Percentiles rank a stretch among this genome's conserved stretches.
Evolutionary conservation across 2,888 invertebrate genomes (phyloP).

Genomic region (Himalopsyche japonica): DNA sequence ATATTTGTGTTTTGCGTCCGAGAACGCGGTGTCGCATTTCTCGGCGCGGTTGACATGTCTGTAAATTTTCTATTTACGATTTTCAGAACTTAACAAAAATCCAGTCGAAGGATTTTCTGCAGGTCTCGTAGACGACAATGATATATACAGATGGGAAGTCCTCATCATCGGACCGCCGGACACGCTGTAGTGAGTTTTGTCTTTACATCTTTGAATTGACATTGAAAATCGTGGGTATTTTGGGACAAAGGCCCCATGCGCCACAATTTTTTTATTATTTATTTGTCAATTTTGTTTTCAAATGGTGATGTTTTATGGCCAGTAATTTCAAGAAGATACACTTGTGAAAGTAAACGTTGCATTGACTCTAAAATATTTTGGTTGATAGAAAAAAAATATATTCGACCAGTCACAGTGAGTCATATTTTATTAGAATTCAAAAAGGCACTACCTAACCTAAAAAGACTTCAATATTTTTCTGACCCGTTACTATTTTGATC

Average conservation of each 20-base stretch:
- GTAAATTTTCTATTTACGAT: slow-evolving; percentile 30
- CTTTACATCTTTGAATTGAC: neutral
- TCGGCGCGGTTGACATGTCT: slow-evolving; percentile 11
- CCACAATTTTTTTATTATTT: neutral
- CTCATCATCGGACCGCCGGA: slow-evolving; percentile 99
- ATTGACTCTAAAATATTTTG: neutral
- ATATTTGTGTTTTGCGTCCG: neutral
- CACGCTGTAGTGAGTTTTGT: slow-evolving; percentile 88
- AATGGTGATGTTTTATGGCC: neutral
- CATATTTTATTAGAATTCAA: neutral
- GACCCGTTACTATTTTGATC: neutral
- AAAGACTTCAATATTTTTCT: neutral
- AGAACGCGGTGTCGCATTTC: slow-evolving; percentile 6
- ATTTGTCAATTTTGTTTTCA: slow-evolving; percentile 47
- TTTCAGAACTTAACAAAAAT: slow-evolving; percentile 96
- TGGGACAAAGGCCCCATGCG: slow-evolving; percentile 4
- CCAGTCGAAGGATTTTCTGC: slow-evolving; percentile 99
- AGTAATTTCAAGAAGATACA: neutral
- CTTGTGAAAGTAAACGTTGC: neutral
- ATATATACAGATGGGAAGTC: slow-evolving; percentile 99
- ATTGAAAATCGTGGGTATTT: slow-evolving; percentile 8
- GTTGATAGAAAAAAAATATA: neutral
- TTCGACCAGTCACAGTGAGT: neutral
- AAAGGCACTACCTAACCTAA: neutral
- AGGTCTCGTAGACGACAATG: slow-evolving; percentile 98